Evolutionary conservation across 2,113 vertebrate genomes (phyloP).

Genomic region (Microcebus tavaratra): DNA sequence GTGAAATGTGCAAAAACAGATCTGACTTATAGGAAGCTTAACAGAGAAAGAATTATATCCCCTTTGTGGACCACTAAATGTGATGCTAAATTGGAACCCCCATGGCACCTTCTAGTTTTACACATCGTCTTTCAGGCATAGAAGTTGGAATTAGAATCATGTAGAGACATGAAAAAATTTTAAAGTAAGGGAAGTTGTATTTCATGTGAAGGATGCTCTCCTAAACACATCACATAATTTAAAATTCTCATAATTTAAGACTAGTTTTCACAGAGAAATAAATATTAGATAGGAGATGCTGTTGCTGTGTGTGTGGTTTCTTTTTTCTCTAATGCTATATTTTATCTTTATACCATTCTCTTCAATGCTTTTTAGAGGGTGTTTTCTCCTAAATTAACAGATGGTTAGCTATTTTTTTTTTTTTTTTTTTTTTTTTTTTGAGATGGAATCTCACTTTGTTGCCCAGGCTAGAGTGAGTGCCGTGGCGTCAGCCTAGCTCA

Average conservation of each 20-base stretch:
- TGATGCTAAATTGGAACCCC: slow-evolving; percentile 18
- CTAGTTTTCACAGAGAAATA: slow-evolving; percentile 2
- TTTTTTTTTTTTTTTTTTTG: too few relatives aligned
- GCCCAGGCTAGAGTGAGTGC: too few relatives aligned
- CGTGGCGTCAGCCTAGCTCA: too few relatives aligned
- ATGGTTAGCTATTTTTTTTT: not conserved
- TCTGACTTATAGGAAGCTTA: not conserved
- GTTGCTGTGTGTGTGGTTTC: not conserved
- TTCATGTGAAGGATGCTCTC: not conserved
- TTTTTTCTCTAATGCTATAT: not conserved
- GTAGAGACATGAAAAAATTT: not conserved
- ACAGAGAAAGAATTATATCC: slow-evolving; percentile 2
- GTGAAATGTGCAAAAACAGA: not conserved
- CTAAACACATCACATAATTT: not conserved
- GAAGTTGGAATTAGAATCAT: not conserved
- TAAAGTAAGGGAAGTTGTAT: not conserved
- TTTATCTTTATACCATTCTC: not conserved
- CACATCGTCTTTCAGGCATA: not conserved
- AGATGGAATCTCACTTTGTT: too few relatives aligned
- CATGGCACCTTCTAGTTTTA: not conserved
- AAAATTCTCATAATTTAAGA: not conserved
- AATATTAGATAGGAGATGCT: not conserved
- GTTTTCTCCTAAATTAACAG: slow-evolving; percentile 5
- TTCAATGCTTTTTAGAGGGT: not conserved
- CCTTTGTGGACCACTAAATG: not conserved